Conservation (phyloP, 2,113 vertebrate genomes). For the Coregonus clupeaformis region DNA sequence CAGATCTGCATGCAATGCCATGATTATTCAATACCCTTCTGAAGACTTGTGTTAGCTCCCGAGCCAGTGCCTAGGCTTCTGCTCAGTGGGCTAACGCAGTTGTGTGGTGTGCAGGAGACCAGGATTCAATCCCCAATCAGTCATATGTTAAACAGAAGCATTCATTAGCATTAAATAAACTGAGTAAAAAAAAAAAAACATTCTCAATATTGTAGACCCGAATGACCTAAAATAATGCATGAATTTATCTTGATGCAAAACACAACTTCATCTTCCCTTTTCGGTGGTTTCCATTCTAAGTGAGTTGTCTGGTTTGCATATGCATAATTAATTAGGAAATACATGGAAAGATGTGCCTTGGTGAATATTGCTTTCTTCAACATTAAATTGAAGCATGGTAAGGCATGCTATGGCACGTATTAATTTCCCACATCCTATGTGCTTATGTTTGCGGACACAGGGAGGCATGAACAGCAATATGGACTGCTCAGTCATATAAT, state of each 20-base stretch:
- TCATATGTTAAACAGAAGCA: no score
- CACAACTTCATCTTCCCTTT: neutral
- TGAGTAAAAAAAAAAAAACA: no score
- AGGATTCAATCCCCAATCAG: no score
- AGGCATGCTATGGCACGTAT: neutral
- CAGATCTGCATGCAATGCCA: neutral
- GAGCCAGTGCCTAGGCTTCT: no score
- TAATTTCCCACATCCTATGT: neutral
- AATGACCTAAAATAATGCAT: neutral
- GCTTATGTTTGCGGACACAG: no score
- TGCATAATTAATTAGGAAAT: neutral
- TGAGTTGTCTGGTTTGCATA: neutral
- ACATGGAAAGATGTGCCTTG: neutral
- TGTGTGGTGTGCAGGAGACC: no score
- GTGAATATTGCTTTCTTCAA: neutral
- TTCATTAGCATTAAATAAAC: no score
- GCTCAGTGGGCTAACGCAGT: no score
- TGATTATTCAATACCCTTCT: neutral
- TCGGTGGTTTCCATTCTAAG: neutral
- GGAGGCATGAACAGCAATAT: neutral
- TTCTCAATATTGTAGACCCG: neutral
- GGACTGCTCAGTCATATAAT: neutral
- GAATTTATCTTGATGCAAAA: neutral
- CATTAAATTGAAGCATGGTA: neutral
- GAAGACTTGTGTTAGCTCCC: no score